Evolutionary conservation across 2,797 vertebrate genomes (phyloP), one percentile per base, ranked within the genome.

Genomic region (Crypturellus tataupa): DNA sequence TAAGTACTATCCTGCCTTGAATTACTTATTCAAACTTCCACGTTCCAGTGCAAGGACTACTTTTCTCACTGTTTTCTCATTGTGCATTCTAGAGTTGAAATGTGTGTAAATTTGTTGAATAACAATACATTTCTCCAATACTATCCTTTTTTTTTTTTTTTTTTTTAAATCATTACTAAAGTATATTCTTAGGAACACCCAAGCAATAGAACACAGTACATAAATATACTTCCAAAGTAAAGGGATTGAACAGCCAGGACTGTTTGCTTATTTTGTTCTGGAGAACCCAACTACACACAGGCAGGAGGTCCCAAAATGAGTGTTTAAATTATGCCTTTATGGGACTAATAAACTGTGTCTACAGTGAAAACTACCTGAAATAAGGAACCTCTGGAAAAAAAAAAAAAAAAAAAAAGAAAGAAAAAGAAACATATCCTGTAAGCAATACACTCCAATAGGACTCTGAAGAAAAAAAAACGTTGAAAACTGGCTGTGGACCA

Each of bases 351-450:
- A 73, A 79, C 5, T 72, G 9, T 16, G 60, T 12, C 63, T 85
- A 46, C 14, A 65, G 4, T 60, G 35, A 91, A 87, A 89, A 91
- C 53, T 6, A 67, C 20, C n/a, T 69, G 37, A 69, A 93, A 93
- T 44, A 87, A 91, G 53, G 8, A 73, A 14, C 8, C 46, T 7
- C 60, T 78, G 16, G 24, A n/a, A 21, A 15, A 77, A 75, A 87
- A 70, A 10, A 13, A 53, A 78, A 87, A 73, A 14, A 40, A 46
- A 47, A 78, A 89, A 75, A 15, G n/a, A 33, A 27, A 17, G 79
- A 78, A 90, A 75, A 15, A 51, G 9, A 71, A 83, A 75, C 11
- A 75, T 44, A 65, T 51, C 15, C 62, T 78, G 17, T 9, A 79
- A 63, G 31, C 23, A 59, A 55, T 31, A 46, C 46, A 42, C 12